Base-by-base conservation (phyloP, 2,888 invertebrate species). In the Habroteleia sp. region DNA sequence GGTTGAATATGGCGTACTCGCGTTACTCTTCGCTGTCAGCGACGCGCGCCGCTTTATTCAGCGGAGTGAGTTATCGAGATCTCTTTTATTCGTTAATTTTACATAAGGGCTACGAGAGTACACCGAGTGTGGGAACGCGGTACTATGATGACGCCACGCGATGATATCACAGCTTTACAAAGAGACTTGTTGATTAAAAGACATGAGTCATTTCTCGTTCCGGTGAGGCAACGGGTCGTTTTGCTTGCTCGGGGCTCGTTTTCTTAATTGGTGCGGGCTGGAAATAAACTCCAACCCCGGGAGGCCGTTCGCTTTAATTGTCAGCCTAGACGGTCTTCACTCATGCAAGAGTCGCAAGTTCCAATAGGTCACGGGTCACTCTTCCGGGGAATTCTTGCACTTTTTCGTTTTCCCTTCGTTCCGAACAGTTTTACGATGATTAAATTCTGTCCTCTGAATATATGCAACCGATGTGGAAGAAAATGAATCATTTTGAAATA, bases 41-140 rank as follows among this genome's bases (percentile, higher is more conserved):
- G 44, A 27, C 56, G 33, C 37, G 41, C 52, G 65, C 27, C 42
- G 7, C 16, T 14, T 31, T 60, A 7, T 25, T 31, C 4, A 11
- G 11, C 16, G 16, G 48, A 48, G 13, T 42, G 46, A 62, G 33
- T 56, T 63, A 73, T 66, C 63, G 66, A 44, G 74, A 62, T 62
- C 37, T 65, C 50, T 44, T 69, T 63, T 54, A 58, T 74, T 68
- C 41, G 31, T 63, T 58, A 74, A 77, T 72, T 65, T 73, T 60
- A 42, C 58, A 73, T 39, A 65, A 65, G 65, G 65, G 73, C 44
- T 80, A 78, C 79, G 78, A 81, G n/a, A n/a, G 84, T 85, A 84
- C 83, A 78, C 42, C 77, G 80, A 85, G 84, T 86, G 86, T 86
- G 86, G 86, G 86, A 86, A 86, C 80, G 78, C 69, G 56, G 75